phyloP scores from a whole-genome alignment of 2,113 vertebrate genomes.

The Salminus brasiliensis region DNA sequence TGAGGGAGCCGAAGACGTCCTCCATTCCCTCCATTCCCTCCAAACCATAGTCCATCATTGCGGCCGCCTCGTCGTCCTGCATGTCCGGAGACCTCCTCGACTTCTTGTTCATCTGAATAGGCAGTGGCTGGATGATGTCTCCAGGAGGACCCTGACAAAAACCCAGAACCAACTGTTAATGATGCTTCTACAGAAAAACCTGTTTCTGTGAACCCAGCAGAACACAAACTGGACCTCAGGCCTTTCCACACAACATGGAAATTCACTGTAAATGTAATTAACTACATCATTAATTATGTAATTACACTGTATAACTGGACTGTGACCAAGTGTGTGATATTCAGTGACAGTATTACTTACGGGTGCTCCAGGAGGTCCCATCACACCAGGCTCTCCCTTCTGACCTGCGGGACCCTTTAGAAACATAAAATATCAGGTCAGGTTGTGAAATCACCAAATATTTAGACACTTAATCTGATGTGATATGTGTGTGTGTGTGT shows the following conservation, averaged over 20 bases:
- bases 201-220: too few relatives aligned
- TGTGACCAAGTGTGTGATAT: too few relatives aligned
- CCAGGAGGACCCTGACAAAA: constrained; percentile 88
- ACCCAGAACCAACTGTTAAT: constrained; percentile 7
- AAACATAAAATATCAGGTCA: constrained; percentile 18
- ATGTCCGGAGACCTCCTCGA: constrained; percentile 84
- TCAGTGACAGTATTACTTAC: constrained; percentile 78
- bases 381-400: constrained; percentile 91
- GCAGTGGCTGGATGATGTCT: constrained; percentile 93
- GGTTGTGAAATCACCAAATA: background rate
- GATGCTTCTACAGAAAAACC: too few relatives aligned
- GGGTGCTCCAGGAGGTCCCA: constrained; percentile 90
- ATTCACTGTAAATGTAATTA: too few relatives aligned
- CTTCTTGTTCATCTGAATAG: constrained; percentile 85
- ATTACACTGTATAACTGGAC: too few relatives aligned
- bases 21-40: constrained; percentile 85
- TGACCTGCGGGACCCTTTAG: constrained; percentile 88
- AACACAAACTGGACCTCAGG: too few relatives aligned
- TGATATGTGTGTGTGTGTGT: too few relatives aligned
- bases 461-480: too few relatives aligned
- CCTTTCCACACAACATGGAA: too few relatives aligned
- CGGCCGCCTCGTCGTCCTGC: constrained; percentile 82
- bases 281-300: too few relatives aligned
- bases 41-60: constrained; percentile 80
- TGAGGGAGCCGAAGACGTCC: constrained; percentile 92